These are phyloP conservation scores for Danio tinwini DNA, from an alignment of 2,797 vertebrate species.

Conservation along the genomic window DNA sequence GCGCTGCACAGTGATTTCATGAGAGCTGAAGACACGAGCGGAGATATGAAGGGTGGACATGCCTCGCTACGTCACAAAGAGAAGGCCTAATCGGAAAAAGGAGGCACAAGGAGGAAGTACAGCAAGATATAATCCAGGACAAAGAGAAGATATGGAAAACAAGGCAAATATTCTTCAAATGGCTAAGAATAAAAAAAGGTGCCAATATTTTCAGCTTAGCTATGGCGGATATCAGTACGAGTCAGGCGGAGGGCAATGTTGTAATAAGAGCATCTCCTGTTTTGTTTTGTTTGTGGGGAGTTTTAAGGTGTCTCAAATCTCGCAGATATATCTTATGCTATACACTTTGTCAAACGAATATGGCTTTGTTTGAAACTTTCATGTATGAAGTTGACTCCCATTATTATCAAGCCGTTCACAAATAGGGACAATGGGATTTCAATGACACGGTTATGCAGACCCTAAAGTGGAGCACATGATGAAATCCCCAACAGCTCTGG, in stretches of 20 bases:
- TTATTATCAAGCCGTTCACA: background rate
- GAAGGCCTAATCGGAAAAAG: constrained; percentile 53
- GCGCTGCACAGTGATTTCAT: constrained; percentile 49
- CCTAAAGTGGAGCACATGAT: constrained; percentile 42
- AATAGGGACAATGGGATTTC: constrained; percentile 10
- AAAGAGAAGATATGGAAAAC: constrained; percentile 36
- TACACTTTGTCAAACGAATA: constrained; percentile 6
- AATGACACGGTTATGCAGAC: constrained; percentile 31
- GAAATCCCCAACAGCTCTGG: constrained; percentile 36
- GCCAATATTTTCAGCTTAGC: constrained; percentile 27
- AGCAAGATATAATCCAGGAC: constrained; percentile 41
- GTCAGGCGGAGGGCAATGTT: constrained; percentile 12
- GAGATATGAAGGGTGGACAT: constrained; percentile 36
- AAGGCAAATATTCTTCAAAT: constrained; percentile 34
- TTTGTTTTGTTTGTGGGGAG: background rate
- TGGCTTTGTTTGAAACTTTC: constrained; percentile 29
- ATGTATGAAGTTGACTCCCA: constrained; percentile 8
- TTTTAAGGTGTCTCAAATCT: background rate
- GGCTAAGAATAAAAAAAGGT: constrained; percentile 30
- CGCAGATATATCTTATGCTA: constrained; percentile 3
- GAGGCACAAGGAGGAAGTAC: constrained; percentile 55
- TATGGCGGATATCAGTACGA: constrained; percentile 34
- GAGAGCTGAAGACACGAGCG: constrained; percentile 63
- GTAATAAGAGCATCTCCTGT: background rate
- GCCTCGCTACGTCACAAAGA: constrained; percentile 43